These are phyloP conservation scores for Gallirallus australis DNA, from an alignment of 2,797 vertebrate species.

Conservation along the genomic window DNA sequence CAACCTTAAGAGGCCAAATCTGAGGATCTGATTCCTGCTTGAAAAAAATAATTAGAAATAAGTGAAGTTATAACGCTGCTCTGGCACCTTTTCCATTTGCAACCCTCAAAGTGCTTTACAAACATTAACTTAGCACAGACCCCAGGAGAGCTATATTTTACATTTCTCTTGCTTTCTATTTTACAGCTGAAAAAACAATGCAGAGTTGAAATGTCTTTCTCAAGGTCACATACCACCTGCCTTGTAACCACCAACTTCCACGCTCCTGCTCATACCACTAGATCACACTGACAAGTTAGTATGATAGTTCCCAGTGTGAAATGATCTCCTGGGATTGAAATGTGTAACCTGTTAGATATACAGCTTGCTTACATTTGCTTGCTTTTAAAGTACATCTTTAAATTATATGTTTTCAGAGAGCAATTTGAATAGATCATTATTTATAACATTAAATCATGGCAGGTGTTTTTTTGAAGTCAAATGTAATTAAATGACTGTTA, in stretches of 20 bases:
- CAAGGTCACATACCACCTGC: neutral
- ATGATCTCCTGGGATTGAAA: neutral
- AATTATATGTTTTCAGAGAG: neutral
- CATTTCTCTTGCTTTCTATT: neutral
- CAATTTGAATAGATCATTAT: neutral
- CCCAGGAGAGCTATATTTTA: neutral
- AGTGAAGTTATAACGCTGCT: neutral
- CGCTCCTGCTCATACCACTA: neutral
- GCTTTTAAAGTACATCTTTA: neutral
- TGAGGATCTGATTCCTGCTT: neutral
- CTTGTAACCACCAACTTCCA: neutral
- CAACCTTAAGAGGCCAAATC: neutral
- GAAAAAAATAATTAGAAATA: neutral
- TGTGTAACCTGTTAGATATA: neutral
- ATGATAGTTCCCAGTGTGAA: neutral
- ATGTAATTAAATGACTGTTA: constrained; percentile 39
- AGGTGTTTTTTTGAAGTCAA: neutral
- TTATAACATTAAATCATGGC: neutral
- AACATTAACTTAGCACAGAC: neutral
- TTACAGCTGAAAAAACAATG: neutral
- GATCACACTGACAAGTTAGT: neutral
- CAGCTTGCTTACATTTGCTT: neutral
- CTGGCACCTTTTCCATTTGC: neutral
- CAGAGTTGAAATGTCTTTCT: neutral
- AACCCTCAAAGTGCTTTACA: neutral